Conservation (phyloP, 2,888 invertebrate genomes). For the Allolobophora icterica region DNA sequence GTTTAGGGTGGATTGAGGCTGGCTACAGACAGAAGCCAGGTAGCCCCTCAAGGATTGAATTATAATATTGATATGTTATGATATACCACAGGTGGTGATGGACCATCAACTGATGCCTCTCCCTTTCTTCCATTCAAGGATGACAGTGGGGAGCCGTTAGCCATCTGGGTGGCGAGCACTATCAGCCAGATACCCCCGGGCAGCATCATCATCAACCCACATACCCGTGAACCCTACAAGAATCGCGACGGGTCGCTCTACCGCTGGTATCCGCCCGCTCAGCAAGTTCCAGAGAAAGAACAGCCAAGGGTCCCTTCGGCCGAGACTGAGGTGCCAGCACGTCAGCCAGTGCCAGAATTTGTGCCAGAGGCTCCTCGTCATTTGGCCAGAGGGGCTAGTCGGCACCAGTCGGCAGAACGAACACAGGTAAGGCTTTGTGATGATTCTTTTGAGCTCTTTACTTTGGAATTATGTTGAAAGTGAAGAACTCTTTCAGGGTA, state of each 20-base stretch:
- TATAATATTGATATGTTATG: not conserved
- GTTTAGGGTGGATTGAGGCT: too few relatives aligned
- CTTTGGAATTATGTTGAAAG: too few relatives aligned
- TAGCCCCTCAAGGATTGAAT: not conserved
- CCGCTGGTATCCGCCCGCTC: constrained; percentile 66
- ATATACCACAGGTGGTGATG: constrained; percentile 28
- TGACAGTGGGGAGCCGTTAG: constrained; percentile 46
- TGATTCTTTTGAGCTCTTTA: too few relatives aligned
- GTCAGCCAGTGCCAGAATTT: not conserved
- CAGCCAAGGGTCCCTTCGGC: not conserved
- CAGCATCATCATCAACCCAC: constrained; percentile 85
- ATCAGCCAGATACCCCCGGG: constrained; percentile 84
- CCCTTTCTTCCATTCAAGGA: constrained; percentile 42
- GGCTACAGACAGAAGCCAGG: too few relatives aligned
- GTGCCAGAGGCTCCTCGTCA: not conserved
- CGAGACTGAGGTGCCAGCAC: not conserved
- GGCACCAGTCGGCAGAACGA: not conserved
- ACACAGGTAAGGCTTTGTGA: not conserved
- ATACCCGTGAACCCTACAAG: constrained; percentile 55
- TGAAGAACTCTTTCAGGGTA: too few relatives aligned
- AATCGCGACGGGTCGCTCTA: constrained; percentile 80
- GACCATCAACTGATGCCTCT: constrained; percentile 12
- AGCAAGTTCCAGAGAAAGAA: not conserved
- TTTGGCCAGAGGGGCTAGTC: not conserved
- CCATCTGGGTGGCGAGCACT: constrained; percentile 82